Evolutionary conservation across 2,888 invertebrate genomes (phyloP).

Genomic region (Acrobeloides nanus): DNA sequence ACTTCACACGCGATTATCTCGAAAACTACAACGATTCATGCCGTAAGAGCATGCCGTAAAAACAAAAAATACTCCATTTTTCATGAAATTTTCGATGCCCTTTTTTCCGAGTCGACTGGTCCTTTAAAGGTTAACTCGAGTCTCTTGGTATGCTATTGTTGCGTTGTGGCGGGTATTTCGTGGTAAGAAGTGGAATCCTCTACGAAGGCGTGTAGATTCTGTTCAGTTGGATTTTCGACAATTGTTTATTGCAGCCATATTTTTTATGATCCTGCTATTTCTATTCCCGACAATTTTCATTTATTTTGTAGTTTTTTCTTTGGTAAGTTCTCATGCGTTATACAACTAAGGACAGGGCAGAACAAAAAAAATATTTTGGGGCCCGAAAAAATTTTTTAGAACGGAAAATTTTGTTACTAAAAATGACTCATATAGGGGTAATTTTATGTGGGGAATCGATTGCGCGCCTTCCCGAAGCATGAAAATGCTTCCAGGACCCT

Average conservation of each 20-base stretch:
- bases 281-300: conserved; percentile 77
- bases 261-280: conserved; percentile 77
- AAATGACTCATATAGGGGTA: no score
- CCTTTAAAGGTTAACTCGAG: neutral
- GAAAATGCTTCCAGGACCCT: no score
- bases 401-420: no score
- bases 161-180: conserved; percentile 76
- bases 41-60: no score
- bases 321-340: conserved; percentile 59
- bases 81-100: neutral
- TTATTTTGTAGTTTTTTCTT: conserved; percentile 78
- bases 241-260: conserved; percentile 77
- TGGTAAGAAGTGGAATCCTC: conserved; percentile 81
- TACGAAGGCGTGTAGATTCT: conserved; percentile 75
- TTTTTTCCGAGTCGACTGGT: neutral
- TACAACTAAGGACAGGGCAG: no score
- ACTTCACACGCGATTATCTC: no score
- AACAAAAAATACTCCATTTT: no score
- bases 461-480: no score
- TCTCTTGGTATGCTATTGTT: conserved; percentile 65
- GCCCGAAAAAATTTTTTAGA: no score
- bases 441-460: no score
- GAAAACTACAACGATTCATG: no score
- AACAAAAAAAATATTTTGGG: no score
- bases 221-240: conserved; percentile 76